phyloP scores from a whole-genome alignment of 1,140 invertebrate species.

The Elysia chlorotica region DNA sequence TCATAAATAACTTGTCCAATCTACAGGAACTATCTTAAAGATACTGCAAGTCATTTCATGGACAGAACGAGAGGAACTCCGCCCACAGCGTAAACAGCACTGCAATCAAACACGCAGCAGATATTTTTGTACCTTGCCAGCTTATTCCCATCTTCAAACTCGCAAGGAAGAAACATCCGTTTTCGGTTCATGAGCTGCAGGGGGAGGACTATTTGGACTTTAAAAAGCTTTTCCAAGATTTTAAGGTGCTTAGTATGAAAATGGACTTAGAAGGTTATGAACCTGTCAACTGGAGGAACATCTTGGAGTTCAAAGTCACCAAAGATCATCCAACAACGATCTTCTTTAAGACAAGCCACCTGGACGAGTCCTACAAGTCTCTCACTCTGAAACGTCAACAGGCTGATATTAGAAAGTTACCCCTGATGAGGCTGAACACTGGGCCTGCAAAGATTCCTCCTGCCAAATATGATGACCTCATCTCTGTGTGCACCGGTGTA shows the following conservation, averaged over 20 bases:
- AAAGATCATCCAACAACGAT: background rate
- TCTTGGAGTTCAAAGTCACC: background rate
- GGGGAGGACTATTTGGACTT: background rate
- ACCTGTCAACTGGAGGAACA: background rate
- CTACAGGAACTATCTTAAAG: background rate
- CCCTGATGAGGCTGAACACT: background rate
- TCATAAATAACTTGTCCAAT: background rate
- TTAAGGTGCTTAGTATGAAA: background rate
- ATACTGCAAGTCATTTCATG: background rate
- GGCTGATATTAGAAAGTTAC: background rate
- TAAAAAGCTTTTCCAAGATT: background rate
- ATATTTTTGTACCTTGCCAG: background rate
- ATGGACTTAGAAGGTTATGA: background rate
- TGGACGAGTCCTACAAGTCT: background rate
- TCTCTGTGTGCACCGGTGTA: background rate
- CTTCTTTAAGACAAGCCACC: background rate
- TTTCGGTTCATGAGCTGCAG: background rate
- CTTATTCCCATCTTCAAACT: background rate
- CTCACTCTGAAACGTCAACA: background rate
- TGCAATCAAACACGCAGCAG: background rate
- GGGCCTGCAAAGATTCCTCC: background rate
- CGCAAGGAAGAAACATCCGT: background rate
- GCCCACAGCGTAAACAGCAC: background rate
- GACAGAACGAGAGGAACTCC: background rate
- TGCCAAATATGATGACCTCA: background rate